Base-by-base conservation (phyloP, 2,888 invertebrate genomes). In the Drosophila antonietae region DNA sequence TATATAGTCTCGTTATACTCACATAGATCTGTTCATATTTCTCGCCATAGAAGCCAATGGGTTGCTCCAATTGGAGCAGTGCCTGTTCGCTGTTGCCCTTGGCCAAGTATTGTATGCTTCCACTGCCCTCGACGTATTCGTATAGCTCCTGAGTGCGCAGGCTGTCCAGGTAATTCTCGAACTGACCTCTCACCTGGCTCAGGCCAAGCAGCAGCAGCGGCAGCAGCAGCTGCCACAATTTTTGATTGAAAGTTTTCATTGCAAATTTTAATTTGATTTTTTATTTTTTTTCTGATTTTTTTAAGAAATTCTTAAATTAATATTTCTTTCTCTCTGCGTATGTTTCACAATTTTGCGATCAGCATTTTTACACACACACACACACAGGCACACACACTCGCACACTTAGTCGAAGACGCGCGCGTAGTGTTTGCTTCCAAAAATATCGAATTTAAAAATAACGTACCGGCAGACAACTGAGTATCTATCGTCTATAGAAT, bases 31-130 rank as follows among this genome's bases (percentile, higher is more conserved):
- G 94, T 64, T 95, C 95, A 92, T 96, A 97, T 73, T 93, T 93
- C 79, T 95, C 95, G 80, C 96, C 96, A 92, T 95, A 98, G 93
- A 97, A 97, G 57, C 94, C 94, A 63, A 98, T 94, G 2, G 98
- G 97, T 39, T 78, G 88, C 52, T 91, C 90, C 73, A 93, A 78
- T 66, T 91, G 87, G 69, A 93, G 83, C 64, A 84, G 79, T 37
- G 86, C 69, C 63, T 75, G 89, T 65, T 91, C 91, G 70, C 92
- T 93, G 77, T 93, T 91, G 31, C 93, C 93, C 58, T 86, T 78
- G 47, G 82, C 68, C 72, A 93, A 73, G 41, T 79, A 80, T 35
- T 90, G 82, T n/a, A 83, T 80, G 51, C 85, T 80, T 31, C 89
- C 90, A n/a, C 62, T 58, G 31, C 58, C 83, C 58, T 81, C 71